A percentile compares a stretch with the other conserved stretches of the same genome.
Conservation (phyloP, 2,797 vertebrate genomes). For the Dryobates pubescens region DNA sequence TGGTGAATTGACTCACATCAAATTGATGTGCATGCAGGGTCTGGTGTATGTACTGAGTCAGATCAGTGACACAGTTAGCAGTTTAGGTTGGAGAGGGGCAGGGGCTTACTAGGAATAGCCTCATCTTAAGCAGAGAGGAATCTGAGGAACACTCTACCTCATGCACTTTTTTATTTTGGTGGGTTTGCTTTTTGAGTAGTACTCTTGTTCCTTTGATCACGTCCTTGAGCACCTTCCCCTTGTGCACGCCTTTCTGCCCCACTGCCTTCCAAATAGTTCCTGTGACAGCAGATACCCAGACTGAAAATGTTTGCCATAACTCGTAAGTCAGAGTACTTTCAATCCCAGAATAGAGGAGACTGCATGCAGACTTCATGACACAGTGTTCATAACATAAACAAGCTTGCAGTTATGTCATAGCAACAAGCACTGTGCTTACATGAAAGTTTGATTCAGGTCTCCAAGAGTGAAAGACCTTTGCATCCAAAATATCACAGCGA, state of each 20-base stretch:
- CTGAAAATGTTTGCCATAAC: slow-evolving; percentile 68
- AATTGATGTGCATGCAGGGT: neutral
- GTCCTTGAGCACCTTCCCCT: slow-evolving; percentile 48
- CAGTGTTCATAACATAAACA: slow-evolving; percentile 68
- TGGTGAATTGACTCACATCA: slow-evolving; percentile 11
- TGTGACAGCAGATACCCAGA: slow-evolving; percentile 56
- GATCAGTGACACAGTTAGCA: neutral
- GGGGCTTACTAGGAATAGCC: neutral
- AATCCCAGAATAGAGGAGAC: slow-evolving; percentile 67
- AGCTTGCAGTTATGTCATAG: slow-evolving; percentile 70
- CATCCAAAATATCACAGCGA: slow-evolving; percentile 68
- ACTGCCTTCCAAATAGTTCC: slow-evolving; percentile 20
- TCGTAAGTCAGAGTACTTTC: slow-evolving; percentile 69
- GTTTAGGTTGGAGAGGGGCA: neutral
- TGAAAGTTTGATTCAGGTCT: slow-evolving; percentile 61
- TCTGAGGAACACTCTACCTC: slow-evolving; percentile 9
- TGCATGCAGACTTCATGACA: slow-evolving; percentile 55
- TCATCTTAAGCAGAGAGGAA: neutral
- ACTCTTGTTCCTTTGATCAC: slow-evolving; percentile 4
- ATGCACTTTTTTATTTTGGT: neutral
- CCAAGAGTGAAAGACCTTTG: slow-evolving; percentile 63
- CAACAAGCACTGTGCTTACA: slow-evolving; percentile 64
- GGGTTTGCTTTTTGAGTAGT: slow-evolving; percentile 19
- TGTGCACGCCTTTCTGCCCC: slow-evolving; percentile 3
- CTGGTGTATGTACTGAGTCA: neutral